Percentiles rank a stretch among this genome's conserved stretches.
Conservation (phyloP, 2,888 invertebrate genomes). For the Chelonus formosanus region DNA sequence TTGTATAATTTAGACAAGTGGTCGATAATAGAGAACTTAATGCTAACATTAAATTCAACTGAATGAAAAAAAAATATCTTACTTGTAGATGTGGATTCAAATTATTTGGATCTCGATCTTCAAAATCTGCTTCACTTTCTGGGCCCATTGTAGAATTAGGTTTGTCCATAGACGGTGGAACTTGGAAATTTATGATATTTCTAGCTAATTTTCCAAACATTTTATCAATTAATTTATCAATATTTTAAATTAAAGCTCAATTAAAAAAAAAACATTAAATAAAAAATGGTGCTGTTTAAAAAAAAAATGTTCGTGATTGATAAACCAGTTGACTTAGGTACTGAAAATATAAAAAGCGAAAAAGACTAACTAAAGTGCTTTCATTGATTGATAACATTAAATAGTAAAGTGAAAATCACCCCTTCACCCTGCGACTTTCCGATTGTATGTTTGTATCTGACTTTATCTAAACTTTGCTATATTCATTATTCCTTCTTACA, state of each 20-base stretch:
- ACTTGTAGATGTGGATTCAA: conserved; percentile 79
- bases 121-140: conserved; percentile 68
- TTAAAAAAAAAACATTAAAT: background rate
- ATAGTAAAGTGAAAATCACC: conserved; percentile 27
- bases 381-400: conserved; percentile 43
- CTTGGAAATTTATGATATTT: conserved; percentile 42
- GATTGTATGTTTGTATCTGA: conserved; percentile 17
- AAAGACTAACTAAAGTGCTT: conserved; percentile 34
- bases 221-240: conserved; percentile 14
- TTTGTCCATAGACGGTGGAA: conserved; percentile 58
- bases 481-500: background rate
- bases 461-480: background rate
- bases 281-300: background rate
- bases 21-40: background rate
- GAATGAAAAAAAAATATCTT: conserved; percentile 38
- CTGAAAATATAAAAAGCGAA: conserved; percentile 23
- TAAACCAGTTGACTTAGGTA: conserved; percentile 38
- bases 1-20: background rate
- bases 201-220: conserved; percentile 40
- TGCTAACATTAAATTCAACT: background rate
- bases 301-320: conserved; percentile 5
- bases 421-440: conserved; percentile 1
- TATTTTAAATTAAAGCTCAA: background rate
- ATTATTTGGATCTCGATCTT: conserved; percentile 77
- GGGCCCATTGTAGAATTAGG: conserved; percentile 61